Evolutionary conservation across 2,797 vertebrate species (phyloP).

Genomic region (Gouania willdenowi): DNA sequence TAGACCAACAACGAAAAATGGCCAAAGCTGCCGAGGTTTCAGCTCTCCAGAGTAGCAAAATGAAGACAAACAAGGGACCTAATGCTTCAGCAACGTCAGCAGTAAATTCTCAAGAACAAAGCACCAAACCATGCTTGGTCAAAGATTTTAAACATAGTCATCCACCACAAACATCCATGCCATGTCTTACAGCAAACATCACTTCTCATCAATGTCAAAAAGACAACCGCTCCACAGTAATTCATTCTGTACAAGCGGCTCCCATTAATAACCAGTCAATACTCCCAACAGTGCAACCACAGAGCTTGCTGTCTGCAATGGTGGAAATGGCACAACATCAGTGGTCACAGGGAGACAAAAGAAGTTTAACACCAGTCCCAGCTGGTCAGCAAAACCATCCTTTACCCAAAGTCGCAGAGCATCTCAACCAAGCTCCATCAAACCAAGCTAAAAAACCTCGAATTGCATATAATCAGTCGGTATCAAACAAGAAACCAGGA

Average conservation of each 20-base stretch:
- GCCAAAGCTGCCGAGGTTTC: slow-evolving; percentile 16
- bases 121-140: not conserved
- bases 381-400: not conserved
- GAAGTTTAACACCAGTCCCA: not conserved
- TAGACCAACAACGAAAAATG: slow-evolving; percentile 82
- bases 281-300: slow-evolving; percentile 8
- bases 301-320: slow-evolving; percentile 5
- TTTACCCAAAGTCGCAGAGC: slow-evolving; percentile 5
- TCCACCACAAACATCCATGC: slow-evolving; percentile 18
- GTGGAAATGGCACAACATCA: slow-evolving; percentile 11
- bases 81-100: slow-evolving; percentile 1
- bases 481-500: slow-evolving; percentile 7
- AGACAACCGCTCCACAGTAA: slow-evolving; percentile 16
- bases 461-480: not conserved
- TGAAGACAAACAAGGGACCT: slow-evolving; percentile 3
- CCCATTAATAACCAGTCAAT: slow-evolving; percentile 15
- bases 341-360: slow-evolving; percentile 19
- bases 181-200: not conserved
- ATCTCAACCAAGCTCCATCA: slow-evolving; percentile 8
- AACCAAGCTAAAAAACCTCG: not conserved
- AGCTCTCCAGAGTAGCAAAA: slow-evolving; percentile 3
- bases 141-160: slow-evolving; percentile 16
- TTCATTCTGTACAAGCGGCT: slow-evolving; percentile 29
- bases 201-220: slow-evolving; percentile 10
- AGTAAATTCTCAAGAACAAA: not conserved